phyloP scores from a whole-genome alignment of 2,888 invertebrate species.

The Netelia melanura region DNA sequence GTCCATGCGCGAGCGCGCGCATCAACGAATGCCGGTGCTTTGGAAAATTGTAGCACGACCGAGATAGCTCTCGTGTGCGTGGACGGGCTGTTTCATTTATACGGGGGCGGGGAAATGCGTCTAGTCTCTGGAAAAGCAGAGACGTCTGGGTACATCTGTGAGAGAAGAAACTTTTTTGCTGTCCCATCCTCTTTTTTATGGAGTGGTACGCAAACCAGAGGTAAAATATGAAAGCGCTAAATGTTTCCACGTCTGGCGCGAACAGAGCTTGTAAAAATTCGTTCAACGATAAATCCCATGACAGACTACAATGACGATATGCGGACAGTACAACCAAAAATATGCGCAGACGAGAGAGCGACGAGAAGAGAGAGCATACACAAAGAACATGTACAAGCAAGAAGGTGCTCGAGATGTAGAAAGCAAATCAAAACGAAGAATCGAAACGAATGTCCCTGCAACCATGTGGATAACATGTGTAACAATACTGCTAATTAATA shows the following conservation, averaged over 20 bases:
- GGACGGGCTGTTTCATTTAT: background rate
- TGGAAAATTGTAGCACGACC: slow-evolving; percentile 30
- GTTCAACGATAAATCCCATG: background rate
- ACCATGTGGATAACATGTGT: background rate
- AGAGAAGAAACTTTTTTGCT: slow-evolving; percentile 12
- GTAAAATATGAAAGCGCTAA: slow-evolving; percentile 34
- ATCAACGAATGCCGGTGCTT: slow-evolving; percentile 24
- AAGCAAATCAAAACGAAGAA: background rate
- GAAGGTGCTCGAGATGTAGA: background rate
- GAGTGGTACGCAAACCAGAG: slow-evolving; percentile 33
- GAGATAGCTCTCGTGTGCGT: background rate
- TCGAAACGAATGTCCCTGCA: too few relatives aligned
- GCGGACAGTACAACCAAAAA: background rate
- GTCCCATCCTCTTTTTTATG: slow-evolving; percentile 20
- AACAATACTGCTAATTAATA: background rate
- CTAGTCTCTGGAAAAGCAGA: background rate
- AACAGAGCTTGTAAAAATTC: slow-evolving; percentile 1
- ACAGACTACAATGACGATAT: background rate
- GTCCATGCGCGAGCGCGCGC: slow-evolving; percentile 22
- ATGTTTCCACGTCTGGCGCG: slow-evolving; percentile 35
- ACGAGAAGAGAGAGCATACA: background rate
- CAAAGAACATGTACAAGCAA: background rate
- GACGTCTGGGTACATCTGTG: background rate
- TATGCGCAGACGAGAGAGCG: background rate
- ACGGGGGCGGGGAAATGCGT: slow-evolving; percentile 1